Conservation (phyloP, 2,113 vertebrate species). For the Pelodiscus sinensis region DNA sequence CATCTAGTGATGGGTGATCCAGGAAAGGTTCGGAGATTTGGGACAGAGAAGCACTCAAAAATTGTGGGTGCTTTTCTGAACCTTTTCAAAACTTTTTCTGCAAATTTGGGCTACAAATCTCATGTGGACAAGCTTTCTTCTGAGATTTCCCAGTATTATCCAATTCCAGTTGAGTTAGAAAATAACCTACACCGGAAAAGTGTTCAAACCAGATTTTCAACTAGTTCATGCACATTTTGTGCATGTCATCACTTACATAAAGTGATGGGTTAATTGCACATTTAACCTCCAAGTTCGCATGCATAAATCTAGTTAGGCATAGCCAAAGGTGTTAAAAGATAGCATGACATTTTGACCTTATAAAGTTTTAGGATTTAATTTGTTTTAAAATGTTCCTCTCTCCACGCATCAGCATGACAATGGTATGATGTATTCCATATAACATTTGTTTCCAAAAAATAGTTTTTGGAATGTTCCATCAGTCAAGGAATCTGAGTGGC, state of each 20-base stretch:
- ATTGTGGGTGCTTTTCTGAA: fast-evolving
- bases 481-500: neutral
- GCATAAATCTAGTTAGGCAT: neutral
- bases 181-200: neutral
- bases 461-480: constrained; percentile 11
- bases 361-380: neutral
- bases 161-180: neutral
- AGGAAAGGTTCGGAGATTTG: neutral
- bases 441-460: neutral
- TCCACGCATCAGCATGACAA: neutral
- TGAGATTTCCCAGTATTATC: neutral
- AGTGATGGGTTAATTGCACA: neutral
- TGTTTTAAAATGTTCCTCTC: neutral
- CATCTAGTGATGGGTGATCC: neutral
- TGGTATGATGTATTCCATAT: neutral
- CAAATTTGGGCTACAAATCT: neutral
- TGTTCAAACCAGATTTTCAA: neutral
- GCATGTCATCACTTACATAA: neutral
- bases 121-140: neutral
- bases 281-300: neutral
- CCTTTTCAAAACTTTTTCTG: neutral
- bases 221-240: neutral
- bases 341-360: neutral
- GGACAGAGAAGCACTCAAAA: neutral
- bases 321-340: neutral